A percentile compares a stretch with the other conserved stretches of the same genome.
phyloP scores from a whole-genome alignment of 1,140 invertebrate species.

The Pogonomyrmex californicus region DNA sequence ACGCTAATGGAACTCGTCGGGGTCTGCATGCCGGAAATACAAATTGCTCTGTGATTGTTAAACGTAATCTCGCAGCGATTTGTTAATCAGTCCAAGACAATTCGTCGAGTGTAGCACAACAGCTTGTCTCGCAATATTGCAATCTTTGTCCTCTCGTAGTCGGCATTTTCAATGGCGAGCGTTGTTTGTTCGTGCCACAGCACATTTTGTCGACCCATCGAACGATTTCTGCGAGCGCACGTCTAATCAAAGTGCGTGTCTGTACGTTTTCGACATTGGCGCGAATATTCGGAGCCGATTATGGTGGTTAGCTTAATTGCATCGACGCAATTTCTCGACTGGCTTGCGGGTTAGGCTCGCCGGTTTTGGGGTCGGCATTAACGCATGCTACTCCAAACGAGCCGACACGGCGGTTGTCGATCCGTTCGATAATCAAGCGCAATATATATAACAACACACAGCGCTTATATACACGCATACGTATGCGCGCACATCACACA shows the following conservation, averaged over 20 bases:
- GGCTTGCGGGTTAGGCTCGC: constrained; percentile 53
- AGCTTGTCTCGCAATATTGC: neutral
- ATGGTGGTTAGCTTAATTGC: constrained; percentile 64
- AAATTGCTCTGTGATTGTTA: constrained; percentile 56
- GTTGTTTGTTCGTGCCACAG: neutral
- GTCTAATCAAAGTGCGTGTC: constrained; percentile 53
- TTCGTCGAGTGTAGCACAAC: neutral
- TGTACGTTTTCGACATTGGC: constrained; percentile 33
- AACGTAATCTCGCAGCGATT: constrained; percentile 37
- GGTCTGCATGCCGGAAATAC: constrained; percentile 34
- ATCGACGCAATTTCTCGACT: constrained; percentile 58
- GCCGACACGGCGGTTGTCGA: constrained; percentile 50
- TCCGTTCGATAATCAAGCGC: constrained; percentile 60
- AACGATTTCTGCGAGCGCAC: constrained; percentile 8
- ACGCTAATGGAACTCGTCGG: constrained; percentile 17
- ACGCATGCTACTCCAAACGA: constrained; percentile 56
- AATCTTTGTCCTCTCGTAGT: constrained; percentile 3
- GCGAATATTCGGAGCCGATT: constrained; percentile 58
- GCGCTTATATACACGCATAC: no score
- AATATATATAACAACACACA: constrained; percentile 12
- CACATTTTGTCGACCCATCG: neutral
- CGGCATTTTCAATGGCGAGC: neutral
- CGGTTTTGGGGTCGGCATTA: constrained; percentile 63
- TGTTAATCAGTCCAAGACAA: constrained; percentile 31
- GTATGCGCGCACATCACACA: neutral